Evolutionary conservation across 2,797 vertebrate species (phyloP).

Genomic region (Premnoplex brunnescens): DNA sequence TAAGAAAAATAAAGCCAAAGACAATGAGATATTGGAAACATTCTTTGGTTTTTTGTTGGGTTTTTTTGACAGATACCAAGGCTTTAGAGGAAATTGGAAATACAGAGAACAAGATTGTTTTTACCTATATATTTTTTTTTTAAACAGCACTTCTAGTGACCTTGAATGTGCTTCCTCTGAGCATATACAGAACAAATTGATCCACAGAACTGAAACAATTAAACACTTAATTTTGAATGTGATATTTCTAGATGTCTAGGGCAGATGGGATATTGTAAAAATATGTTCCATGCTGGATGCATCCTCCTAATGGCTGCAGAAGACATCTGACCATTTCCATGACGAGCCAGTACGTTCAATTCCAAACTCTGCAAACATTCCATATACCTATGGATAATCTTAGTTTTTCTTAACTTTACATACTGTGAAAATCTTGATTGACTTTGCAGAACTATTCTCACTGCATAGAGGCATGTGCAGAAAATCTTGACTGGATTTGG

Average conservation of each 20-base stretch:
- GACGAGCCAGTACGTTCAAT: not conserved
- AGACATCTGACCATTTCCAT: not conserved
- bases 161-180: not conserved
- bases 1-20: not conserved
- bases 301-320: not conserved
- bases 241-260: not conserved
- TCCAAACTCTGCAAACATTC: not conserved
- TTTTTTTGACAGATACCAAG: not conserved
- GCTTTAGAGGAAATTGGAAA: slow-evolving; percentile 19
- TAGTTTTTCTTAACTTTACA: not conserved
- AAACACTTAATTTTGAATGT: not conserved
- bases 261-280: not conserved
- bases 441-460: not conserved
- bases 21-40: not conserved
- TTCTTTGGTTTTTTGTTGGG: not conserved
- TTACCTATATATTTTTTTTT: not conserved
- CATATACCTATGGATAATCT: not conserved
- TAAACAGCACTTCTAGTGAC: not conserved
- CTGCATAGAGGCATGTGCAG: not conserved
- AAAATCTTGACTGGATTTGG: not conserved
- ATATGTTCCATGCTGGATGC: not conserved
- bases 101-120: not conserved
- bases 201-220: not conserved
- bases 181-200: not conserved
- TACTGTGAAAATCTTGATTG: not conserved